phyloP scores from a whole-genome alignment of 64 coral and sea anemone genomes.

The Pachyseris speciosa region DNA sequence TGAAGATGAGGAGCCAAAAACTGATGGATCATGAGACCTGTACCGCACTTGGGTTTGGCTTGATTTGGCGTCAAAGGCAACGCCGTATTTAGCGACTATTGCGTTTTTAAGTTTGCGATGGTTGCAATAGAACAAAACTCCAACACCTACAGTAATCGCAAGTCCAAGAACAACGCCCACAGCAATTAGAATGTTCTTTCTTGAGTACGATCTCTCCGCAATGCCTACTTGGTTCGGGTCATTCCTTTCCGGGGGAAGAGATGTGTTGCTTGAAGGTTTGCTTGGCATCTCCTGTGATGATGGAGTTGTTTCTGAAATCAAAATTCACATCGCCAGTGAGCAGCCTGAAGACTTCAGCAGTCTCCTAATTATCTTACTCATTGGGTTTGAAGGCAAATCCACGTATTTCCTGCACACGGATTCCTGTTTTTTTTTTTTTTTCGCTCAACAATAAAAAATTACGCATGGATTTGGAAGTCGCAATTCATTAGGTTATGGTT shows the following conservation, averaged over 20 bases:
- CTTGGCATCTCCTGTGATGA: not conserved
- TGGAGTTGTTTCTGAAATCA: not conserved
- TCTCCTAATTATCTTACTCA: not conserved
- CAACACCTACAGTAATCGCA: not conserved
- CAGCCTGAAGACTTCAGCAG: no score
- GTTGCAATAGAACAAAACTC: not conserved
- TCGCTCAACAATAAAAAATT: no score
- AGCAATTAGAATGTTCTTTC: not conserved
- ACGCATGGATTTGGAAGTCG: no score
- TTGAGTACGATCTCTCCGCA: not conserved
- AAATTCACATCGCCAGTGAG: not conserved
- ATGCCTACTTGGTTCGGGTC: not conserved
- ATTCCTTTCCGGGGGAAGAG: not conserved
- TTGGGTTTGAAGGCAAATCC: no score
- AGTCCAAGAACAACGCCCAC: not conserved
- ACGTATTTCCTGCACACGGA: no score
- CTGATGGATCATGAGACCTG: not conserved
- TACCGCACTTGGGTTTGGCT: not conserved
- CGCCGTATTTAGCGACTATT: not conserved
- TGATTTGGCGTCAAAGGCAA: not conserved
- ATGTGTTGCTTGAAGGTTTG: not conserved
- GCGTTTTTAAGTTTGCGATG: not conserved
- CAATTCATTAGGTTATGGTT: no score
- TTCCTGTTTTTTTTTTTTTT: no score
- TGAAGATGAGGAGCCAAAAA: constrained; percentile 30